A percentile compares a stretch with the other conserved stretches of the same genome.
These are phyloP conservation scores for Campylomormyrus tamandua DNA, from an alignment of 2,113 vertebrate species.

Conservation along the genomic window DNA sequence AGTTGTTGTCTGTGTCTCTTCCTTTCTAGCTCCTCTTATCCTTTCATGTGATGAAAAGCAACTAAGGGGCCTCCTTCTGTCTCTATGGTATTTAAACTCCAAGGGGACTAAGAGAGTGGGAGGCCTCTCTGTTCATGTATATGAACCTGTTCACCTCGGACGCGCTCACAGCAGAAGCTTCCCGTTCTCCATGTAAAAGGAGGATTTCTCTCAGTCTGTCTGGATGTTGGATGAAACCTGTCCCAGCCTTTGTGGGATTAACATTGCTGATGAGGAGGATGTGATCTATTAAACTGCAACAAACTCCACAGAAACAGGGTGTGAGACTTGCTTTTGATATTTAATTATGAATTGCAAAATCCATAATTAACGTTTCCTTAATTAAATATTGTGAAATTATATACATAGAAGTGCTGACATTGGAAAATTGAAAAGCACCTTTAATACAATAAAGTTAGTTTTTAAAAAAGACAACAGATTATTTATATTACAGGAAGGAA, in stretches of 20 bases:
- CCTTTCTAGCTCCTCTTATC: constrained; percentile 39
- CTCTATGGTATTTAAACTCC: not conserved
- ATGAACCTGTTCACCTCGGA: not conserved
- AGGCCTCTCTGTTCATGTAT: not conserved
- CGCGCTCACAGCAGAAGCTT: not conserved
- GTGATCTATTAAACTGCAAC: not conserved
- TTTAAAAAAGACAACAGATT: constrained; percentile 37
- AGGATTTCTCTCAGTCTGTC: not conserved
- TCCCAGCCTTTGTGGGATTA: not conserved
- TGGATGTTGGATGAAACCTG: not conserved
- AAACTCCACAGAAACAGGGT: not conserved
- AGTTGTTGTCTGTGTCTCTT: not conserved
- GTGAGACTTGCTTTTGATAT: constrained; percentile 26
- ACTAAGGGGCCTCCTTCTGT: not conserved
- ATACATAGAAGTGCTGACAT: constrained; percentile 40
- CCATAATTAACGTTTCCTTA: constrained; percentile 45
- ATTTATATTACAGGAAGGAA: constrained; percentile 33
- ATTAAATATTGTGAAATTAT: constrained; percentile 35
- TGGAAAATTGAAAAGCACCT: constrained; percentile 52
- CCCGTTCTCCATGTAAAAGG: not conserved
- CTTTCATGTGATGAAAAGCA: constrained; percentile 35
- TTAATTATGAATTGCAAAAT: constrained; percentile 33
- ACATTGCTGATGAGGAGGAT: not conserved
- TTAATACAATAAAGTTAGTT: constrained; percentile 26
- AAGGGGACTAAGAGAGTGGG: not conserved